A percentile compares a stretch with the other conserved stretches of the same genome.
Evolutionary conservation across 2,888 invertebrate species (phyloP).

Genomic region (Sipha maydis): DNA sequence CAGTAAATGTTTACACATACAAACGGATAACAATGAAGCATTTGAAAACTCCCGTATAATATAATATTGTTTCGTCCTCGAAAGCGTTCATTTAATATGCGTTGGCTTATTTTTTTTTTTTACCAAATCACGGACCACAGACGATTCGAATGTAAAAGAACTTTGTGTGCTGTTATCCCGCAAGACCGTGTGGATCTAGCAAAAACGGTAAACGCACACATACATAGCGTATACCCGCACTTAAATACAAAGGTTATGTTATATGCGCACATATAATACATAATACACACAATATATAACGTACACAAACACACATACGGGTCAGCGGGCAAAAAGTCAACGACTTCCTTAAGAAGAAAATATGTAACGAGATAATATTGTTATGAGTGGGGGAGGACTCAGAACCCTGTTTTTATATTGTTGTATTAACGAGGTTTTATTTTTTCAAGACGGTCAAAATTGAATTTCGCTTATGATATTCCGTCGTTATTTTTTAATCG

Average conservation of each 20-base stretch:
- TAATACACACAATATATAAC: too few relatives aligned
- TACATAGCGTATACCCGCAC: background rate
- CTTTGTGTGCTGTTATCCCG: background rate
- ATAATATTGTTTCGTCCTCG: background rate
- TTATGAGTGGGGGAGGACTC: background rate
- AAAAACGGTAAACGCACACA: too few relatives aligned
- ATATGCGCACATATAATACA: too few relatives aligned
- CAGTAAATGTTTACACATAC: background rate
- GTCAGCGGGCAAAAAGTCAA: background rate
- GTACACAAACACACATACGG: background rate
- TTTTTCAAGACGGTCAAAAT: conserved; percentile 38
- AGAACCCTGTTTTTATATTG: background rate
- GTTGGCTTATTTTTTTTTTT: background rate
- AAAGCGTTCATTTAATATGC: background rate
- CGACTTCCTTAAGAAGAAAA: background rate
- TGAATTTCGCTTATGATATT: conserved; percentile 20
- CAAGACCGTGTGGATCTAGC: too few relatives aligned
- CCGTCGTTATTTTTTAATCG: conserved; percentile 57
- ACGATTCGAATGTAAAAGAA: background rate
- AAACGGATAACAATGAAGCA: background rate
- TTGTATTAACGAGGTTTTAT: background rate
- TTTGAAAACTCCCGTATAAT: background rate
- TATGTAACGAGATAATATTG: background rate
- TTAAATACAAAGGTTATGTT: background rate
- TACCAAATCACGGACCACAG: background rate